Base-by-base conservation (phyloP, 2,888 invertebrate genomes). In the Ctena decussata region DNA sequence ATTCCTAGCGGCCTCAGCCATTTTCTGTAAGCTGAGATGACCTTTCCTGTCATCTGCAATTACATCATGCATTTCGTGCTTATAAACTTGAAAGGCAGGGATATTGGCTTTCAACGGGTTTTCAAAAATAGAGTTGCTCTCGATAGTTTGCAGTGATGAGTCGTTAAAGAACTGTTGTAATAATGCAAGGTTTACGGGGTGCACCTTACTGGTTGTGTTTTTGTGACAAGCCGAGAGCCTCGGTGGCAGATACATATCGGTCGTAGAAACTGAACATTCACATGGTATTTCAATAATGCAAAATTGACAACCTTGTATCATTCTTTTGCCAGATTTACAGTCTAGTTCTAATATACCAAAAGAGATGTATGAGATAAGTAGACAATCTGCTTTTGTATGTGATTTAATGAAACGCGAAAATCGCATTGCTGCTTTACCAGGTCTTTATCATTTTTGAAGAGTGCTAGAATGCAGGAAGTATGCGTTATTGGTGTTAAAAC, bases 1-100 rank as follows among this genome's bases (percentile, higher is more conserved):
- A n/a, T n/a, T n/a, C n/a, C n/a, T n/a, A n/a, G 79, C 71, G 15
- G 75, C 49, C 21, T 83, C 39, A 12, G 78, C 70, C 78, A 83
- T 83, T 75, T 74, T 83, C 32, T 79, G 21, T 21, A 83, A 53
- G 46, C 41, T 75, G 49, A 81, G 71, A 37, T 81, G 81, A 18
- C 44, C 8, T 57, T 81, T 76, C 21, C 70, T 77, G n/a, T 82
- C 82, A 82, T 72, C 49, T 2, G 81, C 81, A 32, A 81, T 41
- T 30, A 81, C 57, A 18, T 75, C 53, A 35, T 35, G 21, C 76
- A 81, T 76, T 2, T 65, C n/a, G 44, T 81, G 81, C 53, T 76
- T 81, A 27, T 76, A 81, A 30, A 81, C 74, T 72, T 72, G 27
- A 21, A 80, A 80, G 30, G 24, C 21, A 24, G 79, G 73, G 12